Conservation (phyloP, 2,113 vertebrate genomes). For the Sorex fumeus region DNA sequence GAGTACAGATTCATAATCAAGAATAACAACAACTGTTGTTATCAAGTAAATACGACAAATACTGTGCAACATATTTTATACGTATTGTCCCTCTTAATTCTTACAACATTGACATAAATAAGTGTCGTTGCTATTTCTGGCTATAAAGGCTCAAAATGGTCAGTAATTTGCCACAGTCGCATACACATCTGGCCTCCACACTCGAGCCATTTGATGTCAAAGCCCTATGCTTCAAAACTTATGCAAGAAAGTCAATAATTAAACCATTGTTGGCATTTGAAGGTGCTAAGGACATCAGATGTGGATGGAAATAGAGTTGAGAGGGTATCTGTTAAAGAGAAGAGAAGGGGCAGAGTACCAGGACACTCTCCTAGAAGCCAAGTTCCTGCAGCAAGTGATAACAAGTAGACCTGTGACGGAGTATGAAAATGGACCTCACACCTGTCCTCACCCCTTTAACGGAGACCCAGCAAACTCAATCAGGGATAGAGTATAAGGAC, state of each 20-base stretch:
- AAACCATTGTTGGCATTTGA: not conserved
- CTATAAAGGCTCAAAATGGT: not conserved
- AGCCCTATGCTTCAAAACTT: not conserved
- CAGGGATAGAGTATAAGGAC: not conserved
- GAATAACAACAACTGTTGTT: not conserved
- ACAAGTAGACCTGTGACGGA: not conserved
- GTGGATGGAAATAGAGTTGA: not conserved
- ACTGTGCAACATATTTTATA: too few species aligned
- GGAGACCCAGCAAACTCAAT: not conserved
- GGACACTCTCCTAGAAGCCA: not conserved
- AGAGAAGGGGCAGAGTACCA: not conserved
- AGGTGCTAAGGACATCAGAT: not conserved
- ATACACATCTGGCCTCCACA: not conserved
- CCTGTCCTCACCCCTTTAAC: not conserved
- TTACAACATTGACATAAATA: not conserved
- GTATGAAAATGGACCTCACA: rapidly evolving
- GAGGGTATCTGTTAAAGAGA: not conserved
- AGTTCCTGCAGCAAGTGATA: not conserved
- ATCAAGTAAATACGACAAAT: not conserved
- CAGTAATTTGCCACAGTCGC: not conserved
- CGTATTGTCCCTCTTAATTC: not conserved
- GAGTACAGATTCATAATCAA: not conserved
- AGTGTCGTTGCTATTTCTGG: not conserved
- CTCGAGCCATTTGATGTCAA: not conserved
- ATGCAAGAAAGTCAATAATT: not conserved